Percentiles rank a stretch among this genome's conserved stretches.
Evolutionary conservation across 2,113 vertebrate genomes (phyloP).

Genomic region (Andinoacara biseriatus): DNA sequence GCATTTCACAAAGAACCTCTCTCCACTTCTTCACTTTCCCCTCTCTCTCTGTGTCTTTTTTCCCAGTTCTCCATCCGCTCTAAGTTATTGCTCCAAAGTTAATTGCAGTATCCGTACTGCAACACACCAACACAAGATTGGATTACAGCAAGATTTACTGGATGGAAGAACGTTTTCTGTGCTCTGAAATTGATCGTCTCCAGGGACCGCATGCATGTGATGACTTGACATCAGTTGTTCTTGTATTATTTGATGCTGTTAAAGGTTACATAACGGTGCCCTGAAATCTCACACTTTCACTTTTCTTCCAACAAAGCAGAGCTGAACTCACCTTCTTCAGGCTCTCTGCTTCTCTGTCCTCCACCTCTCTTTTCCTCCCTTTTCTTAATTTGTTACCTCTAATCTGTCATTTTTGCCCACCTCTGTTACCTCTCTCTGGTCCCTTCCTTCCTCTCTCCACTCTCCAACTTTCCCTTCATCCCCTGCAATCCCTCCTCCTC

Average conservation of each 20-base stretch:
- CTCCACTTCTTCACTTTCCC: background rate
- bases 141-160: slow-evolving; percentile 58
- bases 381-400: background rate
- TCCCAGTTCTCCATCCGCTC: rapidly evolving
- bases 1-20: background rate
- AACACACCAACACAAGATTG: slow-evolving; percentile 24
- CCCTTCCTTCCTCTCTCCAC: slow-evolving; percentile 15
- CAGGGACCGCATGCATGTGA: background rate
- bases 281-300: background rate
- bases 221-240: slow-evolving; percentile 16
- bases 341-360: background rate
- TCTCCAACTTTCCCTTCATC: slow-evolving; percentile 45
- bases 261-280: slow-evolving; percentile 14
- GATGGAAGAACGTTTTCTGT: slow-evolving; percentile 45
- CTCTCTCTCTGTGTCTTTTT: background rate
- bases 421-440: background rate
- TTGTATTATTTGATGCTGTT: slow-evolving; percentile 13
- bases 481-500: slow-evolving; percentile 51
- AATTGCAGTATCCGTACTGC: slow-evolving; percentile 27
- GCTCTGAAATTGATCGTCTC: slow-evolving; percentile 47
- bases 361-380: background rate
- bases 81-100: slow-evolving; percentile 57
- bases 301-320: background rate
- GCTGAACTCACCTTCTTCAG: background rate
- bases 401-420: background rate